A percentile compares a stretch with the other conserved stretches of the same genome.
Evolutionary conservation across 2,113 vertebrate genomes (phyloP).

Genomic region (Phaethon lepturus): DNA sequence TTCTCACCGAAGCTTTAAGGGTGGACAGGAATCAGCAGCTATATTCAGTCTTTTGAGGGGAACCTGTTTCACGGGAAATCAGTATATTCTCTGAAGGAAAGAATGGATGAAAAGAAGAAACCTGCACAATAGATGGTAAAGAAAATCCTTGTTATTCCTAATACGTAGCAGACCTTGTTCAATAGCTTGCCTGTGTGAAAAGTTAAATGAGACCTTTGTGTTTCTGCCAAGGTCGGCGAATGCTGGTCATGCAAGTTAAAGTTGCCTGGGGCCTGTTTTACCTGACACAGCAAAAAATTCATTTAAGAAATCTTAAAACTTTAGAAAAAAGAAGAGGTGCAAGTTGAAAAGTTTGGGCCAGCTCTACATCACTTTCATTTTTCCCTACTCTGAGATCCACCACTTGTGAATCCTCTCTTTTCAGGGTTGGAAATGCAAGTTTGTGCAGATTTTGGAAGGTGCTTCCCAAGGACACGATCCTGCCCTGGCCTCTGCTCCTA

Average conservation of each 20-base stretch:
- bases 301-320: neutral
- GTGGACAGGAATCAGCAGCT: neutral
- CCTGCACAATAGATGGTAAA: neutral
- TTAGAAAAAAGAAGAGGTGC: neutral
- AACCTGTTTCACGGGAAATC: neutral
- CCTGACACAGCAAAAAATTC: conserved; percentile 7
- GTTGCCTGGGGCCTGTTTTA: conserved; percentile 38
- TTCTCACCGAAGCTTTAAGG: neutral
- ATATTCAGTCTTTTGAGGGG: neutral
- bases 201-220: conserved; percentile 52
- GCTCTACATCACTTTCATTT: neutral
- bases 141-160: conserved; percentile 19
- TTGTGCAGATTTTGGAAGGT: neutral
- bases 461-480: neutral
- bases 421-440: neutral
- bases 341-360: neutral
- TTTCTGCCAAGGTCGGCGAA: conserved; percentile 42
- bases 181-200: conserved; percentile 18
- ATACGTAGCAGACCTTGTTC: neutral
- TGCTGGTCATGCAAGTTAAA: conserved; percentile 14
- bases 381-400: neutral
- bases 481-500: neutral
- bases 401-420: neutral
- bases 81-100: neutral
- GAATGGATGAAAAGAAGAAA: neutral